phyloP scores from a whole-genome alignment of 2,888 invertebrate species.

The Drosophila colorata region DNA sequence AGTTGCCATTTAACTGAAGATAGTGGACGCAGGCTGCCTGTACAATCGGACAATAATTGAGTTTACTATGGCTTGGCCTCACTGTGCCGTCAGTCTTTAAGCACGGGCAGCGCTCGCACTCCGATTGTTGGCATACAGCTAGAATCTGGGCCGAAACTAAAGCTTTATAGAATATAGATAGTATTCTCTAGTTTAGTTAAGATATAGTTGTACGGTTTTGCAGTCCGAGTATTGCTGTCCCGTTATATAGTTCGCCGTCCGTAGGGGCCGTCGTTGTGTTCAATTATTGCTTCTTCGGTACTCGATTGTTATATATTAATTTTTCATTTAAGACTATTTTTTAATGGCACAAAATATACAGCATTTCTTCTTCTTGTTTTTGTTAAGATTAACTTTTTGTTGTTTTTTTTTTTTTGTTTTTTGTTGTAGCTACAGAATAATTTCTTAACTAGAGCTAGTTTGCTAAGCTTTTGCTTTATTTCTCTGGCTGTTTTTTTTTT shows the following conservation, averaged over 20 bases:
- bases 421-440: constrained; percentile 36
- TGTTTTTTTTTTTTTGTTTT: constrained; percentile 19
- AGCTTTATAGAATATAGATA: constrained; percentile 19
- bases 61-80: constrained; percentile 12
- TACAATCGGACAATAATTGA: constrained; percentile 28
- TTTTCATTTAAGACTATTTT: constrained; percentile 62
- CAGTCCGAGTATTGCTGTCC: constrained; percentile 24
- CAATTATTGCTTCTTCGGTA: constrained; percentile 72
- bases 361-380: constrained; percentile 36
- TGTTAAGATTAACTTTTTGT: constrained; percentile 24
- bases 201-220: constrained; percentile 19
- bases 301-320: constrained; percentile 31
- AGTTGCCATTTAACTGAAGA: not conserved
- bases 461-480: constrained; percentile 14
- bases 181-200: constrained; percentile 37
- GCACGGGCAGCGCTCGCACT: constrained; percentile 15
- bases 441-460: constrained; percentile 44
- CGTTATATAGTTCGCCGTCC: constrained; percentile 15
- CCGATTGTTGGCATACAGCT: constrained; percentile 27
- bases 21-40: not conserved
- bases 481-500: constrained; percentile 6
- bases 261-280: constrained; percentile 59
- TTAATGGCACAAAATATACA: constrained; percentile 80
- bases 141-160: constrained; percentile 31
- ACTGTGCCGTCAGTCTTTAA: constrained; percentile 47